phyloP scores from a whole-genome alignment of 2,797 vertebrate species.

The Staurois parvus region DNA sequence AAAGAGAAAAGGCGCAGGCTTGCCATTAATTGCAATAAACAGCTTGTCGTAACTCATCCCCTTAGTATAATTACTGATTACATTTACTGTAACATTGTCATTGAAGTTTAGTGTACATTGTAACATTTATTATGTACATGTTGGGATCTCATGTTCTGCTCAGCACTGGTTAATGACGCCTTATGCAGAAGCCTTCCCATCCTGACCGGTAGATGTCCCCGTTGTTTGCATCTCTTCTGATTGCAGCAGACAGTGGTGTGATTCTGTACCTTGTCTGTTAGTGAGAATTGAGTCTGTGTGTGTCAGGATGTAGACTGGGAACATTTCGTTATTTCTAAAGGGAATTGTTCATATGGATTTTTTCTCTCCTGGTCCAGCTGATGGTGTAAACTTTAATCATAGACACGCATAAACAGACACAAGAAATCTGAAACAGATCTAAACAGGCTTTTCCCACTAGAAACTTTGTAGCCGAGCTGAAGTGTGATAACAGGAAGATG shows the following conservation, averaged over 20 bases:
- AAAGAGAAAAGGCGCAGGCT: not conserved
- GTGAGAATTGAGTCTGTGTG: constrained; percentile 57
- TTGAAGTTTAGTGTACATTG: not conserved
- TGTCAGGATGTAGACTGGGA: constrained; percentile 41
- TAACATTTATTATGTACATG: not conserved
- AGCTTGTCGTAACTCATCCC: not conserved
- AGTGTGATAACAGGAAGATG: constrained; percentile 57
- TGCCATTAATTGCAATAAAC: not conserved
- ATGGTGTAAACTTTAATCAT: constrained; percentile 63
- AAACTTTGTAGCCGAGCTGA: constrained; percentile 46
- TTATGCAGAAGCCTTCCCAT: not conserved
- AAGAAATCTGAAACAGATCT: constrained; percentile 63
- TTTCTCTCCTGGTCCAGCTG: constrained; percentile 31
- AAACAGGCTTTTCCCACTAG: constrained; percentile 55
- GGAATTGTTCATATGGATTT: constrained; percentile 44
- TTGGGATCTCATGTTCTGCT: not conserved
- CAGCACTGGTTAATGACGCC: not conserved
- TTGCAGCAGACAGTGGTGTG: constrained; percentile 5
- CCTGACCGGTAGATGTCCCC: constrained; percentile 67
- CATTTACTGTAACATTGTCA: not conserved
- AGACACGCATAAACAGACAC: constrained; percentile 43
- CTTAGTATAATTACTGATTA: not conserved
- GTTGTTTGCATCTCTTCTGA: constrained; percentile 29
- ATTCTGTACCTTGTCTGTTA: constrained; percentile 49
- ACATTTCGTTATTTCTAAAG: constrained; percentile 45